A percentile compares a stretch with the other conserved stretches of the same genome.
phyloP scores from a whole-genome alignment of 1,140 invertebrate genomes.

The Drosophila virilis region DNA sequence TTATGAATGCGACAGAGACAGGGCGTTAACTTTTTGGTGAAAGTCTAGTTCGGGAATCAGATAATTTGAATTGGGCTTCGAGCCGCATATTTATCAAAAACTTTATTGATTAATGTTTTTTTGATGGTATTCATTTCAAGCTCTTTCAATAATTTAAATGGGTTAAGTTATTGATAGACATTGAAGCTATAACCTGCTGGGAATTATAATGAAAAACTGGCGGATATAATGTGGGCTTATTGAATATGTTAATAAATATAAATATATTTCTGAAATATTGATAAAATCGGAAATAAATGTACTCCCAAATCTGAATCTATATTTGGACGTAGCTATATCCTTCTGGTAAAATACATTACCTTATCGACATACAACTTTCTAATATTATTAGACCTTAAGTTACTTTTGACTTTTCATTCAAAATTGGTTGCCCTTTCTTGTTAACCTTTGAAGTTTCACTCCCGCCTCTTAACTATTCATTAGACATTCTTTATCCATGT shows the following conservation, averaged over 20 bases:
- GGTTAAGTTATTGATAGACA: too few species aligned
- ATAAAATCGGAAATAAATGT: too few species aligned
- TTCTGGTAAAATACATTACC: neutral
- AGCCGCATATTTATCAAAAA: neutral
- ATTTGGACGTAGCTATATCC: neutral
- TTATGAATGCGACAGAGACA: constrained; percentile 34
- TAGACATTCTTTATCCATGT: constrained; percentile 1
- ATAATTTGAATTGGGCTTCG: constrained; percentile 12
- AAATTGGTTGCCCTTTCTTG: neutral
- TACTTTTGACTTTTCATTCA: neutral
- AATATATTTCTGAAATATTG: too few species aligned
- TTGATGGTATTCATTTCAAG: too few species aligned
- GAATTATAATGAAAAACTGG: too few species aligned
- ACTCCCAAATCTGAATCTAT: too few species aligned
- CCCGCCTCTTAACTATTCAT: neutral
- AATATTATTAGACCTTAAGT: neutral
- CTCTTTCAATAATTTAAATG: too few species aligned
- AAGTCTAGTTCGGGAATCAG: constrained; percentile 51
- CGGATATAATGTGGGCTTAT: too few species aligned
- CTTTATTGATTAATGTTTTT: too few species aligned
- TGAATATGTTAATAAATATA: too few species aligned
- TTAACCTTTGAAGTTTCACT: neutral
- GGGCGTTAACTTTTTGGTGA: constrained; percentile 50
- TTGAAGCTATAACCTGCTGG: too few species aligned
- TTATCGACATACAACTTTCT: too few species aligned